These are phyloP conservation scores for Leptobrachium leishanense DNA, from an alignment of 2,113 vertebrate genomes.

Conservation along the genomic window DNA sequence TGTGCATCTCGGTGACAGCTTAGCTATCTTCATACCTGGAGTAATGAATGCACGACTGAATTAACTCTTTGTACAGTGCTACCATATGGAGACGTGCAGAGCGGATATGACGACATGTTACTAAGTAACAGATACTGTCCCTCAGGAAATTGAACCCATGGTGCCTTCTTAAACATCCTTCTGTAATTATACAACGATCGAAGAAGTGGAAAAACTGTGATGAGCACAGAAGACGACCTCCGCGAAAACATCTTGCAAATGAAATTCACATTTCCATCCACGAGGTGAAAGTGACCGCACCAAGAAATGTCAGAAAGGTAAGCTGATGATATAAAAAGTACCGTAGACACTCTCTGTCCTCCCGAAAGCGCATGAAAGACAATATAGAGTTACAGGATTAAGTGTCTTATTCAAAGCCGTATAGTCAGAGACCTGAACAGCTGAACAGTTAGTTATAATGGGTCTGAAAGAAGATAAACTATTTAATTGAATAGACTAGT, in stretches of 20 bases:
- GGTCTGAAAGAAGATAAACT: constrained; percentile 10
- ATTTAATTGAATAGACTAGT: constrained; percentile 19
- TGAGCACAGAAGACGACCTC: constrained; percentile 30
- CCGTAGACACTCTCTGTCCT: constrained; percentile 48
- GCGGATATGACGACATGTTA: constrained; percentile 56
- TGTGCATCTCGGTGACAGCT: too few relatives aligned
- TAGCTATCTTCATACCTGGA: too few relatives aligned
- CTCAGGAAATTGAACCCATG: constrained; percentile 57
- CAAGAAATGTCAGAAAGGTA: constrained; percentile 92
- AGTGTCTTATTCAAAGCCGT: constrained; percentile 52
- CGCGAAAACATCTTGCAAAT: constrained; percentile 57
- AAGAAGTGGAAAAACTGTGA: constrained; percentile 28
- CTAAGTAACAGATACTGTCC: constrained; percentile 65
- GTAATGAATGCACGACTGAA: too few relatives aligned
- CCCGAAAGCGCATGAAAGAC: constrained; percentile 59
- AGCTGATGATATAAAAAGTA: constrained; percentile 57
- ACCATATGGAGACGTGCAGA: constrained; percentile 12
- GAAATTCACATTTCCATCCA: constrained; percentile 52
- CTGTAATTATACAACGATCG: constrained; percentile 27
- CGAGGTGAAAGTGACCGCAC: constrained; percentile 53
- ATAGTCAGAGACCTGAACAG: not conserved
- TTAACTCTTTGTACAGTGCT: not conserved
- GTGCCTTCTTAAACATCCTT: constrained; percentile 49
- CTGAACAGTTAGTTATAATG: constrained; percentile 21
- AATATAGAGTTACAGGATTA: constrained; percentile 62